Evolutionary conservation across 2,888 invertebrate genomes (phyloP).

Genomic region (Coelopa pilipes): DNA sequence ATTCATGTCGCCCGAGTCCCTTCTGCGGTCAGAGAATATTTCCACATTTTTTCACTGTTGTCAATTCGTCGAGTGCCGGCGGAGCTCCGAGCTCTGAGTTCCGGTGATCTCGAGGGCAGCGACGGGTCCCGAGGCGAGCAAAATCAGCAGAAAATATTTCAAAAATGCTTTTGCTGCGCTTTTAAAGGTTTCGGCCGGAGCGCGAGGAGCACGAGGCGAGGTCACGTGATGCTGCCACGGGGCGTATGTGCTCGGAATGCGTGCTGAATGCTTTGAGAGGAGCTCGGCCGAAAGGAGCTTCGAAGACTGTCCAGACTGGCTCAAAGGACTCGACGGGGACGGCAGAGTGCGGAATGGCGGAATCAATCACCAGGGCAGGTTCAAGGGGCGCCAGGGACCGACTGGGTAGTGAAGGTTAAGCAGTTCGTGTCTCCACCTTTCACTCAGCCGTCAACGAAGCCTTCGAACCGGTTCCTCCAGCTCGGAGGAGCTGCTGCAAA

Average conservation of each 20-base stretch:
- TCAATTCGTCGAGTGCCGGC: background rate
- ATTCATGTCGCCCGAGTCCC: background rate
- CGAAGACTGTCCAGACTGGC: no score
- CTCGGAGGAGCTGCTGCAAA: no score
- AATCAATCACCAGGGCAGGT: no score
- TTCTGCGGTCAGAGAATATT: conserved; percentile 26
- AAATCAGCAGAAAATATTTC: conserved; percentile 58
- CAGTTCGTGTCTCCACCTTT: no score
- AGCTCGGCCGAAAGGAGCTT: background rate
- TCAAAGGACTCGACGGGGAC: no score
- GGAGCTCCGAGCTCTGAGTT: background rate
- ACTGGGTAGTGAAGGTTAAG: no score
- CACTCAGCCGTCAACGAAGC: no score
- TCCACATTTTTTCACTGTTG: background rate
- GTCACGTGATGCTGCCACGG: background rate
- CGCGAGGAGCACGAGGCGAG: background rate
- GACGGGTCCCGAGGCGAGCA: conserved; percentile 44
- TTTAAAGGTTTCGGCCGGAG: conserved; percentile 39
- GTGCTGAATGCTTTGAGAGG: background rate
- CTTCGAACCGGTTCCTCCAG: no score
- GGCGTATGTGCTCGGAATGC: background rate
- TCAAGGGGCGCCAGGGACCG: no score
- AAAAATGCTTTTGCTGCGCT: conserved; percentile 54
- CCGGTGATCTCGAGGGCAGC: background rate
- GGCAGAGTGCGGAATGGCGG: no score